Conservation (phyloP, 2,888 invertebrate genomes). For the Hyalella azteca region DNA sequence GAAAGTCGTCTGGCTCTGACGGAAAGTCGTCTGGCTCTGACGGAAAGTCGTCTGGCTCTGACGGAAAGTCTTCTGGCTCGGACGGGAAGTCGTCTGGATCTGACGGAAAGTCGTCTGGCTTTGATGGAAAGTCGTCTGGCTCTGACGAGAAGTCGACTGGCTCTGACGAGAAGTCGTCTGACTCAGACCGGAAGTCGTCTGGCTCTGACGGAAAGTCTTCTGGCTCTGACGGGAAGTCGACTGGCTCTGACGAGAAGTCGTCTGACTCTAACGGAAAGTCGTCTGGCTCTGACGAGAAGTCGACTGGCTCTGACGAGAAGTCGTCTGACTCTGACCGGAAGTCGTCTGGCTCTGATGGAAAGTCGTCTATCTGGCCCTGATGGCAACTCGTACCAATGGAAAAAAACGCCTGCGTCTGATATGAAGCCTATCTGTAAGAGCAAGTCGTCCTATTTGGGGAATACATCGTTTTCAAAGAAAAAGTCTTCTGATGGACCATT, state of each 20-base stretch:
- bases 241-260: not conserved
- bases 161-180: not conserved
- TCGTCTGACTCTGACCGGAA: not conserved
- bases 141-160: not conserved
- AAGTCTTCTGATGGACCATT: no score
- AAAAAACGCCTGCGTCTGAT: not conserved
- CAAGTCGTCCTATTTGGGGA: not conserved
- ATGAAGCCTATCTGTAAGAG: not conserved
- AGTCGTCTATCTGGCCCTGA: not conserved
- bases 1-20: not conserved
- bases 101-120: not conserved
- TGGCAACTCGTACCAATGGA: not conserved
- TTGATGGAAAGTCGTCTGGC: not conserved
- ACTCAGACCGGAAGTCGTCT: not conserved
- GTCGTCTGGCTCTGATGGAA: not conserved
- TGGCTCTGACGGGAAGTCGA: not conserved
- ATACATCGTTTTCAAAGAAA: not conserved
- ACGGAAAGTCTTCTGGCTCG: not conserved
- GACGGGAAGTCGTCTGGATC: not conserved
- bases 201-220: not conserved
- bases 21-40: not conserved
- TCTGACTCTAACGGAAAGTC: not conserved
- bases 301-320: not conserved
- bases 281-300: not conserved
- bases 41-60: not conserved